Evolutionary conservation across 2,797 vertebrate species (phyloP).

Genomic region (Microctenopoma steveboyesi): DNA sequence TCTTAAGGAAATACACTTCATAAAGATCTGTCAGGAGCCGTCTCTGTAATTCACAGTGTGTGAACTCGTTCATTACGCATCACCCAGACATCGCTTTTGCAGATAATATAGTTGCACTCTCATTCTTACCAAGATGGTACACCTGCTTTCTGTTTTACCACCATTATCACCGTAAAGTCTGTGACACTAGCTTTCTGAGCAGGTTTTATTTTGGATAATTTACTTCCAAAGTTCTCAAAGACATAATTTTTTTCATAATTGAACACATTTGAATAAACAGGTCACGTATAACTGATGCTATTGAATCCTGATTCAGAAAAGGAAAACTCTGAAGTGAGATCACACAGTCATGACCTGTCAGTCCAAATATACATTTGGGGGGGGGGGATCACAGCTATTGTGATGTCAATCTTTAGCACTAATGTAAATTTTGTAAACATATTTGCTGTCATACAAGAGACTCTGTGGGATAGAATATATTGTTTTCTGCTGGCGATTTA

Average conservation of each 20-base stretch:
- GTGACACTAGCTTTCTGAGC: not conserved
- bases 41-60: conserved; percentile 2
- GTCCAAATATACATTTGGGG: conserved; percentile 5
- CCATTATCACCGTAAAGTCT: not conserved
- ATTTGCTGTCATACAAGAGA: too few species aligned
- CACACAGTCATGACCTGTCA: conserved; percentile 26
- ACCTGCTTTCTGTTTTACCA: not conserved
- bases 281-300: not conserved
- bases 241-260: too few species aligned
- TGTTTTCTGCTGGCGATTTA: too few species aligned
- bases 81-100: not conserved
- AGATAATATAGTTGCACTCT: not conserved
- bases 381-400: not conserved
- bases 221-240: too few species aligned
- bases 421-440: too few species aligned
- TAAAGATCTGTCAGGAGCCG: conserved; percentile 15
- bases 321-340: conserved; percentile 44
- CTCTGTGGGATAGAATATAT: too few species aligned
- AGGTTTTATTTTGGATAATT: too few species aligned
- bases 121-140: not conserved
- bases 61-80: conserved; percentile 11
- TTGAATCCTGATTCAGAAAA: conserved; percentile 17
- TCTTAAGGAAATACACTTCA: conserved; percentile 6
- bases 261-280: too few species aligned
- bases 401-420: not conserved